Base-by-base conservation (phyloP, 1,140 invertebrate species). In the Pseudachorutes palmiensis region DNA sequence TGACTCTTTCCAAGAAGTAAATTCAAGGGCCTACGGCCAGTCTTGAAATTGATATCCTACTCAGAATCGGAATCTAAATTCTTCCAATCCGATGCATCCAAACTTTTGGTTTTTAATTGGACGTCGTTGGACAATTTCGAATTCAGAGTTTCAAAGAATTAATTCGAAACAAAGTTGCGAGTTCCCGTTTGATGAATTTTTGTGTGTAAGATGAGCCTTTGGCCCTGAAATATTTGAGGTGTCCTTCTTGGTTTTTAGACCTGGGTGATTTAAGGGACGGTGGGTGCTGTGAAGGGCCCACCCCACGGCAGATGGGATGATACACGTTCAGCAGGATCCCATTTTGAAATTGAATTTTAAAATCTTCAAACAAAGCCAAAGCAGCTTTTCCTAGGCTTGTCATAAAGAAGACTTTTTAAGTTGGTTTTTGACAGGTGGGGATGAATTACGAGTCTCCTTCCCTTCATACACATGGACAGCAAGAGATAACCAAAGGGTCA, bases 11-110 rank as follows among this genome's bases (percentile, higher is more conserved):
- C 5, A 5, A 26, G 24, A 24, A 26, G 12, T 14, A 16, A 22
- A 55, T 55, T 12, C 24, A 65, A 41, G 29, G 48, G 59, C 64
- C 68, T n/a, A 36, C 26, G 68, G 68, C 68, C 19, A 3, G 33
- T n/a, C 48, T 61, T 57, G 68, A 65, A 70, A 70, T 70, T 70
- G 69, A 70, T 70, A 70, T 67, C 58, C 68, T 64, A n/a, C n/a
- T n/a, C n/a, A n/a, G n/a, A n/a, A n/a, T n/a, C n/a, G n/a, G n/a
- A n/a, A n/a, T n/a, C n/a, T n/a, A n/a, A n/a, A n/a, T n/a, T 45
- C 36, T 45, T 19, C 36, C 36, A 12, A 45, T 45, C 36, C 36
- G 19, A 19, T 45, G n/a, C 36, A 45, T 45, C 36, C n/a, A n/a
- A n/a, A n/a, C n/a, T n/a, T n/a, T n/a, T n/a, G n/a, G n/a, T n/a